A percentile compares a stretch with the other conserved stretches of the same genome.
phyloP scores from a whole-genome alignment of 2,888 invertebrate species.

The Mimumesa dahlbomi region DNA sequence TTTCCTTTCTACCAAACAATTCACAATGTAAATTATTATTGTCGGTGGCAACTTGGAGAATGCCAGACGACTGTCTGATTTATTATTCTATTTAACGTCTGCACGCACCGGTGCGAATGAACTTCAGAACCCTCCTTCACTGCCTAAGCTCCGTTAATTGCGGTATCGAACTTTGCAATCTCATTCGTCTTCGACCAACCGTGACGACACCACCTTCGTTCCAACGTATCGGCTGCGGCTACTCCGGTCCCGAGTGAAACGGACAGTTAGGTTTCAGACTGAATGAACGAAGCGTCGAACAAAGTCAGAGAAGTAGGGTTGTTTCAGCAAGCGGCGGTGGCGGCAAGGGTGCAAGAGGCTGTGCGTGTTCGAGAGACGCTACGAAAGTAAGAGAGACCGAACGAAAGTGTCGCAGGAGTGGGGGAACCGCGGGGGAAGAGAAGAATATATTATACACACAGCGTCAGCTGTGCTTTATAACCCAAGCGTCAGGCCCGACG shows the following conservation, averaged over 20 bases:
- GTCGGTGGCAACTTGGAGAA: no score
- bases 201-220: slow-evolving; percentile 61
- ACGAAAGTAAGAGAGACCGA: slow-evolving; percentile 36
- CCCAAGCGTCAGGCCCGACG: slow-evolving; percentile 69
- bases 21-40: no score
- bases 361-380: slow-evolving; percentile 65
- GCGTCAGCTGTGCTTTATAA: slow-evolving; percentile 78
- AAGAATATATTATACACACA: slow-evolving; percentile 71
- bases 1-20: no score
- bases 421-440: slow-evolving; percentile 53
- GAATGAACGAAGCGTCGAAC: slow-evolving; percentile 39
- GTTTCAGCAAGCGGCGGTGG: slow-evolving; percentile 31
- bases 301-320: slow-evolving; percentile 32
- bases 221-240: slow-evolving; percentile 54
- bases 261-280: slow-evolving; percentile 61
- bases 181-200: slow-evolving; percentile 63
- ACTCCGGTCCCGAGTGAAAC: slow-evolving; percentile 59
- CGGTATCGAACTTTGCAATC: slow-evolving; percentile 61
- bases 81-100: slow-evolving; percentile 50
- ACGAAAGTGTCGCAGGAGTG: slow-evolving; percentile 39
- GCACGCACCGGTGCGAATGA: slow-evolving; percentile 37
- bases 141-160: slow-evolving; percentile 60
- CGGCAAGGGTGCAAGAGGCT: slow-evolving; percentile 58
- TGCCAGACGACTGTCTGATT: no score
- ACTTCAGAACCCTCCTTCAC: slow-evolving; percentile 19